These are phyloP conservation scores for Chlamydotis undulata DNA, from an alignment of 2,113 vertebrate genomes.

Conservation along the genomic window DNA sequence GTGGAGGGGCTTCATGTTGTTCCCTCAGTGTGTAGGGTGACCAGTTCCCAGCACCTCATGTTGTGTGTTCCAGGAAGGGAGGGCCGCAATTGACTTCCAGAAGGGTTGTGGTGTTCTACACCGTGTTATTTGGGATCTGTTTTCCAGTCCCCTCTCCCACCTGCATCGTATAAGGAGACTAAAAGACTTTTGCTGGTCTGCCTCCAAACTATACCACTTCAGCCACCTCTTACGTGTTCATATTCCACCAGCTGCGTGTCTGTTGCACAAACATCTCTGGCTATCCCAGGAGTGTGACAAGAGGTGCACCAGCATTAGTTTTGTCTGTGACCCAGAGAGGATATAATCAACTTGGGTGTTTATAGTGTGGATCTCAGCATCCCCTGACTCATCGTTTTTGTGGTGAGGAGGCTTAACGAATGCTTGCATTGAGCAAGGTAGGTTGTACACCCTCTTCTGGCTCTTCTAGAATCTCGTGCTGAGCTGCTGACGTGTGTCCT, in stretches of 20 bases:
- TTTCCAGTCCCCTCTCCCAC: not conserved
- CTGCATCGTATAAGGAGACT: not conserved
- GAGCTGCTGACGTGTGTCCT: not conserved
- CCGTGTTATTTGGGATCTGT: not conserved
- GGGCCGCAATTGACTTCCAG: not conserved
- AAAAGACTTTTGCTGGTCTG: not conserved
- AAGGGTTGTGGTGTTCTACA: not conserved
- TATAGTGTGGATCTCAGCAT: not conserved
- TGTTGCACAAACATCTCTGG: not conserved
- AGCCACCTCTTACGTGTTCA: not conserved
- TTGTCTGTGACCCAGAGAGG: not conserved
- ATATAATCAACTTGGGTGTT: rapidly evolving
- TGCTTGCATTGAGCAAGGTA: not conserved
- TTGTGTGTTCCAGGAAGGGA: not conserved
- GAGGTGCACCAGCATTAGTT: not conserved
- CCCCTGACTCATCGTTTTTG: not conserved
- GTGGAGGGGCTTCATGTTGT: not conserved
- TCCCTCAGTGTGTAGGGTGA: not conserved
- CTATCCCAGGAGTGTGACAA: not conserved
- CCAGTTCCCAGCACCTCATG: not conserved
- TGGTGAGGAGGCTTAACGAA: not conserved
- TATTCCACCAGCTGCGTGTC: not conserved
- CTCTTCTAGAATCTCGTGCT: not conserved
- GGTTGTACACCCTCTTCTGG: not conserved
- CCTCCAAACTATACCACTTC: not conserved